Conservation (phyloP, 2,797 vertebrate species). For the Basileuterus tristriatus region DNA sequence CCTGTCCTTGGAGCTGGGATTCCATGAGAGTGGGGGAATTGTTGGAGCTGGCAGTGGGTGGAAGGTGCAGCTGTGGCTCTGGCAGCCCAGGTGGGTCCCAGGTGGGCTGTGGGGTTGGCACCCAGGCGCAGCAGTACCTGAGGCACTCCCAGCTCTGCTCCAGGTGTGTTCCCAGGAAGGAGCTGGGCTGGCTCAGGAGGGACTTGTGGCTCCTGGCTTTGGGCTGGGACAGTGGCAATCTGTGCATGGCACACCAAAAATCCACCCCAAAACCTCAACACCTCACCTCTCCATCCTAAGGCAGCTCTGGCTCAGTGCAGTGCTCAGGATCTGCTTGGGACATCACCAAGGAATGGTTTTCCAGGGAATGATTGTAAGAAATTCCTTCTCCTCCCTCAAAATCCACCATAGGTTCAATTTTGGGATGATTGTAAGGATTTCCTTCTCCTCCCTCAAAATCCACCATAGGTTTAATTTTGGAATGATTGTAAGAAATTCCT, state of each 20-base stretch:
- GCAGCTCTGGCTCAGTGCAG: not conserved
- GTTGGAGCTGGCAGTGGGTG: not conserved
- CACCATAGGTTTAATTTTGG: too few species aligned
- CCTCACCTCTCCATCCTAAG: not conserved
- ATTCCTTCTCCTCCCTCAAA: too few species aligned
- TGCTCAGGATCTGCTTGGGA: not conserved
- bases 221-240: not conserved
- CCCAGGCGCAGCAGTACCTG: not conserved
- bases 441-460: too few species aligned
- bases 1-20: too few species aligned
- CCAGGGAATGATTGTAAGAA: not conserved
- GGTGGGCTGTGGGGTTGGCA: not conserved
- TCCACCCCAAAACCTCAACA: rapidly evolving
- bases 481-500: too few species aligned
- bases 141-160: not conserved
- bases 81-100: not conserved
- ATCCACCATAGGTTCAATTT: too few species aligned
- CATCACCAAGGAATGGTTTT: conserved; percentile 55
- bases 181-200: not conserved
- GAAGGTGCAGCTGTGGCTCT: not conserved
- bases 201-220: not conserved
- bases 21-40: rapidly evolving
- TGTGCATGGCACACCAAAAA: not conserved
- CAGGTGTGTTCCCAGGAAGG: not conserved
- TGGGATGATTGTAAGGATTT: too few species aligned